Base-by-base conservation (phyloP, 2,113 vertebrate species). In the Chloropsis hardwickii region DNA sequence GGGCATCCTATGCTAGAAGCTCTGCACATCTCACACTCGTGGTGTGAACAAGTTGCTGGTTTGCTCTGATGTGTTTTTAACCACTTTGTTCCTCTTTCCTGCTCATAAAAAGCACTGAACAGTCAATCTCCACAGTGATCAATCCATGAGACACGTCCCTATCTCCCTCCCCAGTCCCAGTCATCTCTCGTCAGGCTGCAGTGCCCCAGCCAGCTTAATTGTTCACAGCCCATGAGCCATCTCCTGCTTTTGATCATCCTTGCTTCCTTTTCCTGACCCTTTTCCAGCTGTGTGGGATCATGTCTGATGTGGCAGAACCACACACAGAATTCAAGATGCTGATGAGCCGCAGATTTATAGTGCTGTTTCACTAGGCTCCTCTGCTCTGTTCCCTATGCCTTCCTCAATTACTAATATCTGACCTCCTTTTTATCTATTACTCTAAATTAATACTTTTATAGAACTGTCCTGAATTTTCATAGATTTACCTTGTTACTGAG, bases 231-330 rank as follows among this genome's bases (percentile, higher is more conserved):
- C 31, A 0, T 2, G 10, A 72, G 48, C 61, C 71, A 45, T 11
- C 64, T 77, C 54, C 13, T 11, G 64, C 54, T 92, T 91, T 92
- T 96, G 72, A 94, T 94, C 64, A 57, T 61, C 42, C 37, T 40
- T 88, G 62, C 62, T 80, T 79, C 67, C 80, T 94, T 66, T 92
- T 86, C 91, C 86, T 91, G 91, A 95, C 54, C 62, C 50, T 61
- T 50, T 69, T 57, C 45, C 83, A 86, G 6, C 39, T 77, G 79
- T 13, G 20, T 44, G 53, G 23, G 42, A 65, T 11, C n/a, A 16
- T 31, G 69, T 94, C 73, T 91, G 64, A 88, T 92, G 86, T 78
- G 72, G 83, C 40, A 92, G 45, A 94, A 70, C 76, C 76, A 88
- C 64, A 94, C 54, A 69, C 54, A 86, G 80, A 12, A 73, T 57